Conservation (phyloP, 2,113 vertebrate species). For the Mystacornis crossleyi region DNA sequence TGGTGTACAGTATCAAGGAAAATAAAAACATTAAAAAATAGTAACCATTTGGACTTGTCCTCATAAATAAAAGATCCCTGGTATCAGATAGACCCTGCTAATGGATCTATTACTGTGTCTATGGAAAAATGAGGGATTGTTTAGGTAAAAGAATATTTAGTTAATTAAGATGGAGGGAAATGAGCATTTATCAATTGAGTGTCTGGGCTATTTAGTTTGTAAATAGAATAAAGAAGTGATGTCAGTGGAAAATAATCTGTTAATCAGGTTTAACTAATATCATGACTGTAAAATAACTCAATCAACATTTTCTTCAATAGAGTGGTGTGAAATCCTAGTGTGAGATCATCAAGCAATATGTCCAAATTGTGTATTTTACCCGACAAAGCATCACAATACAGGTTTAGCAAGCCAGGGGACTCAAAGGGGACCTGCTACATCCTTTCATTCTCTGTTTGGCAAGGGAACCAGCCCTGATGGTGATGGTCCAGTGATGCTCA, state of each 20-base stretch:
- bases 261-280: constrained; percentile 57
- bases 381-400: background rate
- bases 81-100: constrained; percentile 43
- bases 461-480: background rate
- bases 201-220: constrained; percentile 64
- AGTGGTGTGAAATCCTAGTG: background rate
- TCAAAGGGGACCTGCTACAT: background rate
- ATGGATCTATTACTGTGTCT: constrained; percentile 63
- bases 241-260: constrained; percentile 60
- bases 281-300: constrained; percentile 37
- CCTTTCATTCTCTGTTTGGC: background rate
- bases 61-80: constrained; percentile 43
- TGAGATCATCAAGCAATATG: background rate
- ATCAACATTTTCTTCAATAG: background rate
- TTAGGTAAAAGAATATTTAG: constrained; percentile 71
- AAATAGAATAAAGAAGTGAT: constrained; percentile 62
- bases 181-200: constrained; percentile 59
- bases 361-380: background rate
- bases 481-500: background rate
- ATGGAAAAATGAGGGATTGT: constrained; percentile 61
- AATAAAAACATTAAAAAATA: constrained; percentile 34
- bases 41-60: constrained; percentile 34
- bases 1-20: background rate
- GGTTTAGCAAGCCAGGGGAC: background rate
- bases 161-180: constrained; percentile 64